These are phyloP conservation scores for Epirrita christyi DNA, from an alignment of 2,888 invertebrate species.

Conservation along the genomic window DNA sequence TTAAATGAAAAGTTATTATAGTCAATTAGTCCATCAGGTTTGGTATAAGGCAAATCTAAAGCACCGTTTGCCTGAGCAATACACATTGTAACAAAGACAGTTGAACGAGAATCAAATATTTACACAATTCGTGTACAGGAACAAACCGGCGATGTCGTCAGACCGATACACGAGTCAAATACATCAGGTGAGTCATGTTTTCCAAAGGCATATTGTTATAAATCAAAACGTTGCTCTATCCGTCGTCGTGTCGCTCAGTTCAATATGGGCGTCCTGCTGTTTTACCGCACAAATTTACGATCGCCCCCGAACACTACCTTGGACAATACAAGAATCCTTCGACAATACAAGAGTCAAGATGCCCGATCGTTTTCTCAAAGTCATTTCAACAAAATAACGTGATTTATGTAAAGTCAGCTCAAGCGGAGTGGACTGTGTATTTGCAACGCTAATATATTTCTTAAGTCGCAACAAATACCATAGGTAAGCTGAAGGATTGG, in stretches of 20 bases:
- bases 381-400: slow-evolving; percentile 83
- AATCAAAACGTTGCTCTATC: slow-evolving; percentile 79
- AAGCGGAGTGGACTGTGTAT: slow-evolving; percentile 32
- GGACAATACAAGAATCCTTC: slow-evolving; percentile 56
- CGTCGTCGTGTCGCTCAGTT: slow-evolving; percentile 63
- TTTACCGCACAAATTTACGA: slow-evolving; percentile 82
- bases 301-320: slow-evolving; percentile 69
- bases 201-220: slow-evolving; percentile 54
- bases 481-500: slow-evolving; percentile 27
- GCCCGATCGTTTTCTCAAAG: slow-evolving; percentile 72
- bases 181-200: slow-evolving; percentile 61
- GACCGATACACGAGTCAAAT: slow-evolving; percentile 43
- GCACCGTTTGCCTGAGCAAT: not conserved
- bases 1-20: too few relatives aligned
- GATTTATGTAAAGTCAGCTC: slow-evolving; percentile 71
- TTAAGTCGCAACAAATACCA: slow-evolving; percentile 40
- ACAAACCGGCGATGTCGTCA: slow-evolving; percentile 28
- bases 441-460: slow-evolving; percentile 49
- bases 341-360: slow-evolving; percentile 62
- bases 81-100: not conserved
- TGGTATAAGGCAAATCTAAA: not conserved
- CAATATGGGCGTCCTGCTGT: slow-evolving; percentile 76
- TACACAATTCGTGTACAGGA: slow-evolving; percentile 26
- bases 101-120: slow-evolving; percentile 6
- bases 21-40: not conserved